Conservation (phyloP, 2,113 vertebrate species). For the Alethe diademata region DNA sequence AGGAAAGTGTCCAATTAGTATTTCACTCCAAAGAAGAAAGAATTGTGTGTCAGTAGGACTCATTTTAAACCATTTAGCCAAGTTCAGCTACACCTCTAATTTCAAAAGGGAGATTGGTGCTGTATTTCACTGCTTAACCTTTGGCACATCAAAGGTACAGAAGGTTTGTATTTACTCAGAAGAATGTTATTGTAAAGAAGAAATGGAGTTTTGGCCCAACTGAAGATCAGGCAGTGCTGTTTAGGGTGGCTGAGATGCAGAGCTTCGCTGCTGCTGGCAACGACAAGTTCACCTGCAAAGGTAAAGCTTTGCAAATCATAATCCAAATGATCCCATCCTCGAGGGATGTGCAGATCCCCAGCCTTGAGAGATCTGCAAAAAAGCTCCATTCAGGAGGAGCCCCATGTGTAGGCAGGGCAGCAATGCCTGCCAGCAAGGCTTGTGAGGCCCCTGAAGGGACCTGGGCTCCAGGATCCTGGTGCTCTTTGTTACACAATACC, state of each 20-base stretch:
- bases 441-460: not conserved
- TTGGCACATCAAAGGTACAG: not conserved
- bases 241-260: not conserved
- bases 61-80: not conserved
- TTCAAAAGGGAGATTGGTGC: not conserved
- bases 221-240: not conserved
- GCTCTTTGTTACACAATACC: not conserved
- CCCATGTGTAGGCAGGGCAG: not conserved
- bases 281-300: not conserved
- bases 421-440: not conserved
- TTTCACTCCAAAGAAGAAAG: not conserved
- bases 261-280: not conserved
- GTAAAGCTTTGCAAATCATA: not conserved
- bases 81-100: not conserved
- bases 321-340: not conserved
- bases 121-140: not conserved
- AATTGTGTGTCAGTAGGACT: not conserved
- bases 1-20: not conserved
- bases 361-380: not conserved
- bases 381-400: not conserved
- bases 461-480: not conserved
- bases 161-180: not conserved
- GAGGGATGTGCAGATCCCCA: not conserved
- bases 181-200: not conserved
- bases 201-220: not conserved